Evolutionary conservation across 2,888 invertebrate species (phyloP), one percentile per base, ranked within the genome.

Genomic region (Cyaniris semiargus): DNA sequence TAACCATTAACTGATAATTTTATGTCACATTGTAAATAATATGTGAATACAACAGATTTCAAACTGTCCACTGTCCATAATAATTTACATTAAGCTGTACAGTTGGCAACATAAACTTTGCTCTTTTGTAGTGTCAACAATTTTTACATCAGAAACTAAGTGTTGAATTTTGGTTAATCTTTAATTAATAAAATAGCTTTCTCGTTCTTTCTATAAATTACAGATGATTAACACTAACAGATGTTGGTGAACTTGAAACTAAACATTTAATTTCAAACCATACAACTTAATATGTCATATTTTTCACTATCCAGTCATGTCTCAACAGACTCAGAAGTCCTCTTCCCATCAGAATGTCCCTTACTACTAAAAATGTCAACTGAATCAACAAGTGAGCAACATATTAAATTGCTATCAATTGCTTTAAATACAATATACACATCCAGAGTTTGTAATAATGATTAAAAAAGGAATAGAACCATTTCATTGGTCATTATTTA

Each of bases 351-450:
- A 66, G 1, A 31, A 15, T 66, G 66, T 66, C 66, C 66, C 66
- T 66, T 66, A 66, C 15, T 66, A 66, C 66, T 66, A 60, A 66
- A 21, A 27, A 66, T 66, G 27, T 66, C 66, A 31, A 66, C 27
- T 31, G 23, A 60, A 66, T 66, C 27, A 31, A 21, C 66, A 31
- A 66, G 66, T 66, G 27, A 66, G 66, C 66, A 66, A 60, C 4
- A 21, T 60, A 31, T 66, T 27, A 66, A 27, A 66, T 66, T 27
- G 66, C 27, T 31, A 18, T 66, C 15, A 27, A 27, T 66, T 66
- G 66, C 66, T 66, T 66, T 15, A 1, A 66, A 66, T 66, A 66
- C 15, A 66, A 66, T 27, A 66, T 66, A 15, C 27, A 66, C 66
- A 6, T 13, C 5, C 3, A 27, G 18, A 66, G 66, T 66, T 66